Evolutionary conservation across 2,113 vertebrate genomes (phyloP), one percentile per base, ranked within the genome.

Genomic region (Pachyramphus minor): DNA sequence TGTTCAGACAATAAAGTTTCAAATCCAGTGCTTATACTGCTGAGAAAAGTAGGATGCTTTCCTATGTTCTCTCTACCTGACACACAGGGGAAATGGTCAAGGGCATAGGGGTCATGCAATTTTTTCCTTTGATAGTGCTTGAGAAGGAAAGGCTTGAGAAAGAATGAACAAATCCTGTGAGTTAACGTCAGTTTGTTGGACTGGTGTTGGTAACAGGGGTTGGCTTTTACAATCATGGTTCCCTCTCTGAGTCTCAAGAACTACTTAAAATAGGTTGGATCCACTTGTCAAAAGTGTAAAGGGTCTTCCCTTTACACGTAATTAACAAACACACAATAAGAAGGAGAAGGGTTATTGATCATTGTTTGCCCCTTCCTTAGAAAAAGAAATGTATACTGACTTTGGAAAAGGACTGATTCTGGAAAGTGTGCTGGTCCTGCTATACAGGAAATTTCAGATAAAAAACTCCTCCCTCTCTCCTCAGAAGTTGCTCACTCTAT

Each of bases 31-130:
- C 15, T 82, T 49, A 53, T 23, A 9, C 2, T 71, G 37, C 19
- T 12, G 35, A 11, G 10, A 47, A 80, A 72, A 41, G 21, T 9
- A 52, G 15, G 3, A 3, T 67, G 10, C 5, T 39, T 77, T 73
- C 33, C 11, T 23, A 9, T 22, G 3, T 24, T 89, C 7, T 44
- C 13, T 35, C 3, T 55, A 9, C 53, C 14, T 80, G 59, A 24
- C 16, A 53, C 5, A 20, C 20, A 1, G 10, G 2, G 1, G 2
- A 50, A 85, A 50, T 11, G 4, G 15, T 25, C 12, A 47, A 71
- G 14, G 18, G 42, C 10, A 44, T 13, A 33, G 4, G 16, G 5
- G 14, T 6, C 22, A 5, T 28, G 7, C 2, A 14, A 2, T 44
- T 60, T 39, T 35, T 58, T 6, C 0, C 4, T 62, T 84, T 60